Evolutionary conservation across 2,888 invertebrate species (phyloP), one percentile per base, ranked within the genome.

Genomic region (Polydesmus complanatus): DNA sequence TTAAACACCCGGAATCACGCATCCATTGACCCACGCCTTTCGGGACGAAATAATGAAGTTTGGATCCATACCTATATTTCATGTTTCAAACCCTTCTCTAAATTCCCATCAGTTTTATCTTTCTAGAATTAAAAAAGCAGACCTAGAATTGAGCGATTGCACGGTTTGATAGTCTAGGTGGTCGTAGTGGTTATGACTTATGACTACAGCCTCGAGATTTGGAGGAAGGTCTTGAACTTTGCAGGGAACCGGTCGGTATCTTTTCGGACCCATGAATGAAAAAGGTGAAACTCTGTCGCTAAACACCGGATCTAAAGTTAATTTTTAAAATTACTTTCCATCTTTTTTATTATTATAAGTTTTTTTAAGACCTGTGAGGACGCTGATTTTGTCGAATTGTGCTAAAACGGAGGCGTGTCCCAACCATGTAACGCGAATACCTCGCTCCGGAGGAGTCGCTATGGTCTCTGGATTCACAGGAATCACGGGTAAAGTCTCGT

Each of bases 121-220:
- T n/a, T n/a, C n/a, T n/a, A n/a, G n/a, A n/a, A n/a, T n/a, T n/a
- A n/a, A n/a, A n/a, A n/a, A 8, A 37, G 14, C 37, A 8, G 37
- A 73, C 57, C 66, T 63, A 22, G 64, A 61, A 64, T 73, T 69
- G 27, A 75, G 64, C n/a, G 63, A 58, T 5, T 61, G 60, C 1
- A 75, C 70, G 21, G 68, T 68, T 54, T 61, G 37, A 21, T 63
- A 62, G 64, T 78, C 77, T 54, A 78, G 67, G 69, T 78, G 78
- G 67, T 78, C 78, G 63, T 76, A 78, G 66, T 78, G 78, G 65
- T 74, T 76, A 66, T 78, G 78, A 37, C 75, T 75, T 58, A 78
- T 77, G 2, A 78, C 69, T 0, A 74, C 76, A 51, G 75, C 73
- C 64, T 78, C 71, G 2, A 78, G 64, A 18, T 56, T 22, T 64